Evolutionary conservation across 2,888 invertebrate species (phyloP).

Genomic region (Antheraea yamamai): DNA sequence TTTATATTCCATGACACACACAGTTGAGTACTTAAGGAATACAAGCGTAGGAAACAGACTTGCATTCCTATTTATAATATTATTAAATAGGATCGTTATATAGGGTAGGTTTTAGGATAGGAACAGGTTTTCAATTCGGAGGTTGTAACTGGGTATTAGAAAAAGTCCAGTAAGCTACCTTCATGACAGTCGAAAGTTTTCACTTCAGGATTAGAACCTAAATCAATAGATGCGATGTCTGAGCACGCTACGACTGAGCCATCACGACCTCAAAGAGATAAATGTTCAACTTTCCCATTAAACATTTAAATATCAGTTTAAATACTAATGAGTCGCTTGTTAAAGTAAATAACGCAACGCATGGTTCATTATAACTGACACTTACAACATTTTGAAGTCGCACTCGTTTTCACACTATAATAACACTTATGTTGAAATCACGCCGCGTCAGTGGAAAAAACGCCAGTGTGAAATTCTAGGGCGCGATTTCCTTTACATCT

Average conservation of each 20-base stretch:
- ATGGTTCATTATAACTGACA: background rate
- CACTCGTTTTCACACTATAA: constrained; percentile 19
- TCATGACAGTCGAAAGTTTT: no score
- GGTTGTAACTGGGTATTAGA: no score
- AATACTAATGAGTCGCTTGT: background rate
- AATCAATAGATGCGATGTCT: no score
- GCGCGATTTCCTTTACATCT: constrained; percentile 54
- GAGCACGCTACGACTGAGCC: background rate
- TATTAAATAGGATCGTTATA: no score
- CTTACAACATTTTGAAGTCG: constrained; percentile 13
- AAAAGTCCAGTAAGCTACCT: no score
- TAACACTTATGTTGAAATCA: constrained; percentile 22
- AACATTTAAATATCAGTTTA: background rate
- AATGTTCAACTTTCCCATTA: background rate
- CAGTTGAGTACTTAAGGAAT: no score
- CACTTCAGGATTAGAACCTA: no score
- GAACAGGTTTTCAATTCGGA: no score
- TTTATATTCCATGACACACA: no score
- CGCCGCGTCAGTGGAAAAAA: constrained; percentile 48
- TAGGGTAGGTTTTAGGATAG: no score
- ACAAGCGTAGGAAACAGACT: no score
- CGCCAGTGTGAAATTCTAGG: constrained; percentile 55
- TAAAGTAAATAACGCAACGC: constrained; percentile 2
- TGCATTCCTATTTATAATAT: no score
- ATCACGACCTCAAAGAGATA: background rate